phyloP scores from a whole-genome alignment of 2,113 vertebrate species.

The Silurus glanis region DNA sequence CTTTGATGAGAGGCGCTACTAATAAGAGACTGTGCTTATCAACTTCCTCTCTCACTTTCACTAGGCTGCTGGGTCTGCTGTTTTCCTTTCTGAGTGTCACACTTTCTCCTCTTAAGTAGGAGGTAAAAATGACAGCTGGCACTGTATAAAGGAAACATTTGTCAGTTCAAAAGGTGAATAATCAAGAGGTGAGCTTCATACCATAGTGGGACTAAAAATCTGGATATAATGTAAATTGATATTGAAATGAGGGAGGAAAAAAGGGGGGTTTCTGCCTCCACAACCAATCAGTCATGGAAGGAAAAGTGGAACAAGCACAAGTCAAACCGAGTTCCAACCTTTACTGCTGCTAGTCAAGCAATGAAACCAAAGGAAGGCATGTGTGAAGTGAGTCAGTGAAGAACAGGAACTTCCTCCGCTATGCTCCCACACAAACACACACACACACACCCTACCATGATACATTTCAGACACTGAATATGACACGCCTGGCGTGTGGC shows the following conservation, averaged over 20 bases:
- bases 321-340: slow-evolving; percentile 21
- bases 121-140: slow-evolving; percentile 71
- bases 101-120: slow-evolving; percentile 53
- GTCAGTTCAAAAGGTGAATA: slow-evolving; percentile 74
- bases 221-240: slow-evolving; percentile 74
- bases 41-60: slow-evolving; percentile 61
- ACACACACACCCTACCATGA: slow-evolving; percentile 6
- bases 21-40: slow-evolving; percentile 70
- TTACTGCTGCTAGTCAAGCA: slow-evolving; percentile 9
- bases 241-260: slow-evolving; percentile 52
- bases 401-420: slow-evolving; percentile 43
- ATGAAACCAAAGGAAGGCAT: slow-evolving; percentile 40
- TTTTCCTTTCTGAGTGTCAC: slow-evolving; percentile 30
- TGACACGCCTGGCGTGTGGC: slow-evolving; percentile 45
- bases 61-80: not conserved
- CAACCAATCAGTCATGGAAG: slow-evolving; percentile 26
- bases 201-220: slow-evolving; percentile 67
- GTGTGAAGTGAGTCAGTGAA: slow-evolving; percentile 52
- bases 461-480: slow-evolving; percentile 19
- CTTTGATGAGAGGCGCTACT: slow-evolving; percentile 75
- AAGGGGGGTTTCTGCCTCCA: slow-evolving; percentile 49
- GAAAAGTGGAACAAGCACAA: slow-evolving; percentile 18
- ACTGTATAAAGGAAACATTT: slow-evolving; percentile 51
- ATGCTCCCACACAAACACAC: not conserved
- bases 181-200: slow-evolving; percentile 67